A percentile compares a stretch with the other conserved stretches of the same genome.
Evolutionary conservation across 2,797 vertebrate genomes (phyloP).

Genomic region (Nothura maculosa): DNA sequence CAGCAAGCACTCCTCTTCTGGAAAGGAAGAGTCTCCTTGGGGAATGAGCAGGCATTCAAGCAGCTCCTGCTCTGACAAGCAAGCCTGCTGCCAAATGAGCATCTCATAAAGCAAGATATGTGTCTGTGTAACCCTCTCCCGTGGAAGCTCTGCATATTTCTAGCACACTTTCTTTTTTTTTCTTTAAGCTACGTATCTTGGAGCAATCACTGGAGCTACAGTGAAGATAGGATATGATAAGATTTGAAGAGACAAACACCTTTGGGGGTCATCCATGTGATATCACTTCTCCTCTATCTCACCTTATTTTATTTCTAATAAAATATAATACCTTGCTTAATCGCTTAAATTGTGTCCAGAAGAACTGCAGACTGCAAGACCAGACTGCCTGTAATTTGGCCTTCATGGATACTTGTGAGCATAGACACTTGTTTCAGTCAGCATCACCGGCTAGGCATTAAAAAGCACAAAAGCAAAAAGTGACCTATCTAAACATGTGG

Average conservation of each 20-base stretch:
- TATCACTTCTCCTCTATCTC: background rate
- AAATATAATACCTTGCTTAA: background rate
- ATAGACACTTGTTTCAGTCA: background rate
- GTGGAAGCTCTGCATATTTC: background rate
- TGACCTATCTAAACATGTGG: fast-evolving
- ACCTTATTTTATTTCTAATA: background rate
- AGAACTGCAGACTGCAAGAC: background rate
- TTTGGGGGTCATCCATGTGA: fast-evolving
- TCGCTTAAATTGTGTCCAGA: background rate
- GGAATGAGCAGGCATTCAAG: background rate
- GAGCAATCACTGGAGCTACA: background rate
- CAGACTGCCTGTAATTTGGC: background rate
- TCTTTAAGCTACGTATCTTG: background rate
- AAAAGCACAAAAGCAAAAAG: background rate
- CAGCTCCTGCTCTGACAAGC: background rate
- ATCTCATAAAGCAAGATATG: background rate
- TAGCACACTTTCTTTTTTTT: background rate
- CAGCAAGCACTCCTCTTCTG: fast-evolving
- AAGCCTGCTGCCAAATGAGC: background rate
- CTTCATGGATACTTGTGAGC: fast-evolving
- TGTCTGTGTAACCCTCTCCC: background rate
- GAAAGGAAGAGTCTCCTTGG: background rate
- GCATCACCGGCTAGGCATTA: background rate
- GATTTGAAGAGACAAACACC: background rate
- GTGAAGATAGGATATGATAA: background rate